A percentile compares a stretch with the other conserved stretches of the same genome.
Conservation (phyloP, 2,797 vertebrate genomes). For the Ciconia nigra region DNA sequence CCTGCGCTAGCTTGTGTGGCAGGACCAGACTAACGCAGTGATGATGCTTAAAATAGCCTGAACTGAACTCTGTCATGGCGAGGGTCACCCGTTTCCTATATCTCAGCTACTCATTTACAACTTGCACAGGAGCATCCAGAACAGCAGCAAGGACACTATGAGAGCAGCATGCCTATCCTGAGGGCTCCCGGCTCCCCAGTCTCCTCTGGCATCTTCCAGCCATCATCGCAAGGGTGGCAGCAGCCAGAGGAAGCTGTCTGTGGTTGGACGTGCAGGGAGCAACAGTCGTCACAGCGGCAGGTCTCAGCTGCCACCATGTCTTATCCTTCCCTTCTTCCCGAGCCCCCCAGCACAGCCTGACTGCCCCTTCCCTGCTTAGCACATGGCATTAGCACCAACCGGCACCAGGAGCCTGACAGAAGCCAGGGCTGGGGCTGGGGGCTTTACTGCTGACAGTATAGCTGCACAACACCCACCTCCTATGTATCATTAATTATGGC, state of each 20-base stretch:
- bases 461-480: neutral
- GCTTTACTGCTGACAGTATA: fast-evolving
- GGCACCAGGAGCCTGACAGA: neutral
- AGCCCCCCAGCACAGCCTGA: neutral
- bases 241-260: neutral
- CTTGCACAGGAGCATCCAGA: neutral
- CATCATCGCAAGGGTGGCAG: neutral
- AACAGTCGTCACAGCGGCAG: neutral
- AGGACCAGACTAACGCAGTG: neutral
- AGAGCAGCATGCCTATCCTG: neutral
- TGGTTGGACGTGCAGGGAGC: neutral
- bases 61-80: neutral
- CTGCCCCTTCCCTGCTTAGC: neutral
- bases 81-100: neutral
- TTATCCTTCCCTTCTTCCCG: neutral
- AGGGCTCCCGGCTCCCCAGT: neutral
- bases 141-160: neutral
- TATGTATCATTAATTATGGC: fast-evolving
- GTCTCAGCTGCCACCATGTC: neutral
- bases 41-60: neutral
- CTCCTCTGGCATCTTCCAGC: neutral
- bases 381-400: neutral
- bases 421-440: neutral
- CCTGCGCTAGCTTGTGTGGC: neutral
- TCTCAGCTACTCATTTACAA: neutral